These are phyloP conservation scores for Pantherophis guttatus DNA, from an alignment of 2,113 vertebrate genomes.

Conservation along the genomic window DNA sequence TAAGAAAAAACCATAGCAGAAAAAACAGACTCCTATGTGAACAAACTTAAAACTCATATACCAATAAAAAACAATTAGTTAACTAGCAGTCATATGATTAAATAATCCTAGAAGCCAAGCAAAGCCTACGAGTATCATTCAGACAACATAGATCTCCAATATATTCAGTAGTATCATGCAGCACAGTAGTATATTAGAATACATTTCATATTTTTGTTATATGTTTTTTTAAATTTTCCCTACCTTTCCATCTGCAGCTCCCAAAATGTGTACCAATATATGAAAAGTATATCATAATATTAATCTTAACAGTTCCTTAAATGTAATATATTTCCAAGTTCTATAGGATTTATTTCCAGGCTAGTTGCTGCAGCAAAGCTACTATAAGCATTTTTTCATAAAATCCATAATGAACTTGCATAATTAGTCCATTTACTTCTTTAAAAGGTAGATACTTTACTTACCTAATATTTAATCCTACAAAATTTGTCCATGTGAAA, in stretches of 20 bases:
- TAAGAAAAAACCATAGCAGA: neutral
- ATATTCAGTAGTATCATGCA: neutral
- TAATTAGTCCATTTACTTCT: neutral
- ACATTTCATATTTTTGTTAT: accelerated
- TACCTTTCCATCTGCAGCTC: accelerated
- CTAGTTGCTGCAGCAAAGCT: no score
- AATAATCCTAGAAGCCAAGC: neutral
- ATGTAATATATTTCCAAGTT: neutral
- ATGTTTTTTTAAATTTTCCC: accelerated
- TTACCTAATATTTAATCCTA: slow-evolving; percentile 97
- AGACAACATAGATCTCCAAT: neutral
- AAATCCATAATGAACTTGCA: neutral
- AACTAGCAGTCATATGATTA: neutral
- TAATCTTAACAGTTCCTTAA: neutral
- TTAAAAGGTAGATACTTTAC: neutral
- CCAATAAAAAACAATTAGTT: neutral
- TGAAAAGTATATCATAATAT: neutral
- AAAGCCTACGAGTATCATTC: neutral
- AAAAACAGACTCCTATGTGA: neutral
- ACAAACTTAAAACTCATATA: neutral
- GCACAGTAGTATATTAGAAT: accelerated
- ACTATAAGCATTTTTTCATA: neutral
- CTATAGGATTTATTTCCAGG: neutral
- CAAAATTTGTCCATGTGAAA: slow-evolving; percentile 96
- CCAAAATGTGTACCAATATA: neutral